Evolutionary conservation across 1,140 invertebrate species (phyloP).

Genomic region (Anastrepha obliqua): DNA sequence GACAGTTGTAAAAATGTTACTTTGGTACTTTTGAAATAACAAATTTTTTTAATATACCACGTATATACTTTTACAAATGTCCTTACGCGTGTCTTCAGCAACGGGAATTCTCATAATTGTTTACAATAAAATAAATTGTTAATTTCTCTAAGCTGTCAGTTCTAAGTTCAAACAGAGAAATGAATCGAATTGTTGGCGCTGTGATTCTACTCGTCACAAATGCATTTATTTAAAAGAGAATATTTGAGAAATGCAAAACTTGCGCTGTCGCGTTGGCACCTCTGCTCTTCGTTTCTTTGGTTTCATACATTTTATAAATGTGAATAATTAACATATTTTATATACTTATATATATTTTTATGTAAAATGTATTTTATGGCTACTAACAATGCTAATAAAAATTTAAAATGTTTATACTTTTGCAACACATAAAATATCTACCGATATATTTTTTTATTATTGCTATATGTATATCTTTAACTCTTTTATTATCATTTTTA

Average conservation of each 20-base stretch:
- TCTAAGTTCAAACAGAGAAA: neutral
- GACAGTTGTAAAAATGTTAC: too few species aligned
- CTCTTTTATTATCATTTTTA: constrained; percentile 58
- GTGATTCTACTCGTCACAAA: neutral
- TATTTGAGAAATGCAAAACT: neutral
- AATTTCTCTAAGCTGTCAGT: too few species aligned
- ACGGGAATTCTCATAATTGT: too few species aligned
- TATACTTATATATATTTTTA: constrained; percentile 35
- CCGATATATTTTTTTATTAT: constrained; percentile 61
- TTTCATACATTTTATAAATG: neutral
- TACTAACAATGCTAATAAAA: constrained; percentile 14
- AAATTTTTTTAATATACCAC: too few species aligned
- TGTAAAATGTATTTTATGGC: constrained; percentile 21
- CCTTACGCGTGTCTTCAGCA: too few species aligned
- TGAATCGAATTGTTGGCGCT: neutral
- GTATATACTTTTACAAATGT: too few species aligned
- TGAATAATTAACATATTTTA: constrained; percentile 24
- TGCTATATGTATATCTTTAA: constrained; percentile 46
- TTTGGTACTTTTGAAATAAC: too few species aligned
- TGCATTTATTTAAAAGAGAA: too few species aligned
- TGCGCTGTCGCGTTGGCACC: neutral
- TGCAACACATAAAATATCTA: constrained; percentile 71
- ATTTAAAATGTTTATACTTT: constrained; percentile 46
- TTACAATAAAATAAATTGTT: too few species aligned
- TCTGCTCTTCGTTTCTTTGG: constrained; percentile 8